Evolutionary conservation across 2,888 invertebrate genomes (phyloP).

Genomic region (Sphaeridia pumilis): DNA sequence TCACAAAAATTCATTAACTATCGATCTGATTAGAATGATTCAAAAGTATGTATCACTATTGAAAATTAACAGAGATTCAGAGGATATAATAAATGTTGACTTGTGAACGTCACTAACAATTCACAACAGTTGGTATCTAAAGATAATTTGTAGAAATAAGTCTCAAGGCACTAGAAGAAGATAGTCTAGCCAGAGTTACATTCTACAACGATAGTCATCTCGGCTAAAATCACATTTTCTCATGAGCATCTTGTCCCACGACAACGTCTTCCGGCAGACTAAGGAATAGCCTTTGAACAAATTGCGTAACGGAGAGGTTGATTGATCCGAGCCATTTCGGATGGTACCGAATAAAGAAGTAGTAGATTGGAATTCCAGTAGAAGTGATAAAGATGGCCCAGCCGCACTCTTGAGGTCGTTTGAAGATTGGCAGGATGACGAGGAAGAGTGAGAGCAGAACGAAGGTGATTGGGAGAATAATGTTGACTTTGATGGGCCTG

Average conservation of each 20-base stretch:
- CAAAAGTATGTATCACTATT: too few species aligned
- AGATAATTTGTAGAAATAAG: too few species aligned
- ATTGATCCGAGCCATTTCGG: conserved; percentile 36
- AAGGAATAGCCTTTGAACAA: conserved; percentile 60
- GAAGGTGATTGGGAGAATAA: conserved; percentile 64
- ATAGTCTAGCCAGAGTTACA: too few species aligned
- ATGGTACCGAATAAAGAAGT: conserved; percentile 53
- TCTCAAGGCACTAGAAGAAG: too few species aligned
- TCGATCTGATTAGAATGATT: too few species aligned
- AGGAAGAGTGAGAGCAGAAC: conserved; percentile 64
- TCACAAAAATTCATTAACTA: too few species aligned
- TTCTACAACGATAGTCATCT: too few species aligned
- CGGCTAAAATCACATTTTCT: too few species aligned
- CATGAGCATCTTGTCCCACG: background rate
- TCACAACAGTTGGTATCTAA: too few species aligned
- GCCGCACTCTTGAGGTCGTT: conserved; percentile 65
- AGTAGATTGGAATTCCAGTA: conserved; percentile 74
- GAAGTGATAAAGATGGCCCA: conserved; percentile 65
- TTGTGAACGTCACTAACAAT: too few species aligned
- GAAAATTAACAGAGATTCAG: too few species aligned
- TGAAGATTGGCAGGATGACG: conserved; percentile 64
- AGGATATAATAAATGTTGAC: too few species aligned
- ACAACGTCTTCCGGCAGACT: conserved; percentile 59
- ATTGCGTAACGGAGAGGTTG: conserved; percentile 50
- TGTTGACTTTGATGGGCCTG: conserved; percentile 70